Evolutionary conservation across 2,797 vertebrate genomes (phyloP), one percentile per base, ranked within the genome.

Genomic region (Liasis olivaceus): DNA sequence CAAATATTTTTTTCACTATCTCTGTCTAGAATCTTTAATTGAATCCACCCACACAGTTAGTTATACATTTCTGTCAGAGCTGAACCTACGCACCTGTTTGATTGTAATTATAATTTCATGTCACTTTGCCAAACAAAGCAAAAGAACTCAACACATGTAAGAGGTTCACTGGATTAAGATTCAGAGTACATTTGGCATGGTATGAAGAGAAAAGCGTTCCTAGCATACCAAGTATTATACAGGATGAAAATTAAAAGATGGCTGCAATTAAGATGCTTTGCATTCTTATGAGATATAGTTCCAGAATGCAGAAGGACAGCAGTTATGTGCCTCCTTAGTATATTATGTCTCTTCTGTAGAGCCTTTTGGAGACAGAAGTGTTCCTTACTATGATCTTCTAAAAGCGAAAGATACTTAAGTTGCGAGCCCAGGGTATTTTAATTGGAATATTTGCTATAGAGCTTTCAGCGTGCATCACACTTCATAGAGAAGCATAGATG

Each of bases 221-320:
- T 47, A 96, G 93, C 93, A 94, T 95, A 94, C 95, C 72, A 0
- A 92, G 89, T 96, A 94, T 93, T 93, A 95, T 96, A 92, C 95
- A 92, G 91, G 93, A 95, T 94, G 89, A 93, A 95, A 96, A 95
- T 95, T 95, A 95, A 96, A 95, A 95, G 63, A 96, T 93, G 93
- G 31, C 95, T 95, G 89, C 95, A 96, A 94, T 95, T 96, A 96
- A 96, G 89, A 94, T 95, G 94, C 66, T 94, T 95, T 95, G 95
- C 85, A 36, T 97, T 96, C 95, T 96, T 97, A 94, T 92, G 96
- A 95, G 94, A 96, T 85, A 0, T 36, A 81, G 92, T 94, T 93
- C 96, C 93, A 95, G 92, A 89, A 95, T 93, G 69, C 69, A 94
- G 42, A 96, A 95, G 92, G 92, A 91, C 93, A 94, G 91, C 63